Conservation (phyloP, 2,888 invertebrate genomes). For the Neoaliturus tenellus region DNA sequence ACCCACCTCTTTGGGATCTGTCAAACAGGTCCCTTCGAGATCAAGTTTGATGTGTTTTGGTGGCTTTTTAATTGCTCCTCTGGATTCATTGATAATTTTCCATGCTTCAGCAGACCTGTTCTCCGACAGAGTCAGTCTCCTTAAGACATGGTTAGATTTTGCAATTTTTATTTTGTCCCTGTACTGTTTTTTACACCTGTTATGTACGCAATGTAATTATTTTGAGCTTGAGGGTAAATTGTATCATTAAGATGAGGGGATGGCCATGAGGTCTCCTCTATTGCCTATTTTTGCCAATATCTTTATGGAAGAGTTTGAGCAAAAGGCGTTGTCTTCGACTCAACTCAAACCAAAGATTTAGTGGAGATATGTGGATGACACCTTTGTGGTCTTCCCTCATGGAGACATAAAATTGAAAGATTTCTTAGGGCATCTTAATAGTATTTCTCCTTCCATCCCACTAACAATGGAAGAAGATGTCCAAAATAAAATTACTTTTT, state of each 20-base stretch:
- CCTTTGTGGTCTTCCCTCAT: neutral
- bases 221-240: slow-evolving; percentile 20
- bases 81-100: too few relatives aligned
- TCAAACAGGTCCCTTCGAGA: too few relatives aligned
- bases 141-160: too few relatives aligned
- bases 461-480: neutral
- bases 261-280: neutral
- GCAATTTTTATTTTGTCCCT: too few relatives aligned
- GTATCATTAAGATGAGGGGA: neutral
- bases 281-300: slow-evolving; percentile 17
- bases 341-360: neutral
- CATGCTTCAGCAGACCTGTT: too few relatives aligned
- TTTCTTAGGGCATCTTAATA: neutral
- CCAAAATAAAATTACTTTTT: neutral
- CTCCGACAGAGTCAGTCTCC: too few relatives aligned
- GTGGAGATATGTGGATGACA: slow-evolving; percentile 33
- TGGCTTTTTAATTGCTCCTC: too few relatives aligned
- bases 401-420: neutral
- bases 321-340: neutral
- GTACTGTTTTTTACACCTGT: too few relatives aligned
- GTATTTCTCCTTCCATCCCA: slow-evolving; percentile 13
- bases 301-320: neutral
- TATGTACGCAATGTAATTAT: neutral
- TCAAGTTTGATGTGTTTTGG: too few relatives aligned
- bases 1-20: too few relatives aligned